A percentile compares a stretch with the other conserved stretches of the same genome.
Evolutionary conservation across 2,113 vertebrate genomes (phyloP).

Genomic region (Ifrita kowaldi): DNA sequence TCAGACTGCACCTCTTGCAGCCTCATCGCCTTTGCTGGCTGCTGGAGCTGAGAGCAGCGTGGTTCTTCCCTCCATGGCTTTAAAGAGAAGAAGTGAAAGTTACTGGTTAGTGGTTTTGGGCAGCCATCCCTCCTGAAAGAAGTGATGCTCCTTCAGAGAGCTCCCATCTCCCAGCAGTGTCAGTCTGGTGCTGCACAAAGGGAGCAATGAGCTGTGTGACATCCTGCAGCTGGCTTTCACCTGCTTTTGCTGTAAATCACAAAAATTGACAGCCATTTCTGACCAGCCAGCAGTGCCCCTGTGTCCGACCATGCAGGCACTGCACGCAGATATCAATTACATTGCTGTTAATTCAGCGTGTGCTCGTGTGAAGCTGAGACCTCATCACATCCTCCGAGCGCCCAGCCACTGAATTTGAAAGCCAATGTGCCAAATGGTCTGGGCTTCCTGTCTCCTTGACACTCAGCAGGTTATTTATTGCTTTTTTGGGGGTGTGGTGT

Average conservation of each 20-base stretch:
- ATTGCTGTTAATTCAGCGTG: background rate
- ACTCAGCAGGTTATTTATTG: background rate
- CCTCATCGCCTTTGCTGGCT: background rate
- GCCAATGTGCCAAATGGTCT: background rate
- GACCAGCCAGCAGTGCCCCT: background rate
- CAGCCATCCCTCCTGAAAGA: background rate
- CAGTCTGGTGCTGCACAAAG: background rate
- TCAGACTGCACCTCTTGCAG: background rate
- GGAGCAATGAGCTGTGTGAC: background rate
- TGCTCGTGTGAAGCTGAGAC: background rate
- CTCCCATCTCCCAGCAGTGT: background rate
- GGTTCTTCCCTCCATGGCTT: background rate
- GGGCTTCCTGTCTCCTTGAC: background rate
- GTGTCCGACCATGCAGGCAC: background rate
- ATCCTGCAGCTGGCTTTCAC: background rate
- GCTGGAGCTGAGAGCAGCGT: background rate
- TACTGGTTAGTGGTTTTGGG: conserved; percentile 32
- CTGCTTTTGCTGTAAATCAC: conserved; percentile 17
- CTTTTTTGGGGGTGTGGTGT: background rate
- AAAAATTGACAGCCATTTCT: background rate
- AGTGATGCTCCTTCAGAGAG: background rate
- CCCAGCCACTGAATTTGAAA: conserved; percentile 4
- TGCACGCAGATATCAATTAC: background rate
- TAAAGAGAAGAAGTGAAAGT: background rate
- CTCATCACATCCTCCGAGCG: background rate